These are phyloP conservation scores for Magallana nippona DNA, from an alignment of 2,888 invertebrate species.

Conservation along the genomic window DNA sequence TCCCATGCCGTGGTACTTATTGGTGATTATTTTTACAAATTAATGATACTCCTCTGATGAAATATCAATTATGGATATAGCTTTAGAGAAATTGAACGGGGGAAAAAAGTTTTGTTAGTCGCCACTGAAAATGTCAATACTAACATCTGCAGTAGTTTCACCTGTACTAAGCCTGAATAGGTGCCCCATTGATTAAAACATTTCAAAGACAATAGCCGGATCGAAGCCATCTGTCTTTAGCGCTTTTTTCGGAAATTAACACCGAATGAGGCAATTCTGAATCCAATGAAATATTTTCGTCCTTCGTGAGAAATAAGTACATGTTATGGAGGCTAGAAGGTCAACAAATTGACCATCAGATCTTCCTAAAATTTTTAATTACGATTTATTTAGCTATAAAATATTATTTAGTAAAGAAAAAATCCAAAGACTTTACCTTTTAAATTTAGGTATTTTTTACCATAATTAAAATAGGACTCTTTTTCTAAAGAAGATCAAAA, in stretches of 20 bases:
- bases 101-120: background rate
- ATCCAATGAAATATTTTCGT: background rate
- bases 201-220: constrained; percentile 23
- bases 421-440: no score
- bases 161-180: constrained; percentile 11
- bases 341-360: no score
- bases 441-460: no score
- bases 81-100: background rate
- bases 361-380: no score
- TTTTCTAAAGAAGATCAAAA: no score
- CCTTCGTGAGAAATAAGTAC: no score
- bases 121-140: constrained; percentile 16
- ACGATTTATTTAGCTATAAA: no score
- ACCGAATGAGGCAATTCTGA: background rate
- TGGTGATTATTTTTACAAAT: constrained; percentile 17
- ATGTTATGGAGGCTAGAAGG: no score
- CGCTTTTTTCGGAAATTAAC: constrained; percentile 3
- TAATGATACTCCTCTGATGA: constrained; percentile 26
- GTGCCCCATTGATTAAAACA: background rate
- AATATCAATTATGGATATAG: constrained; percentile 32
- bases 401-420: no score
- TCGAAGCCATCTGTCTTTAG: constrained; percentile 20
- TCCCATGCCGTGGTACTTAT: constrained; percentile 28
- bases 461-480: no score
- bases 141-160: constrained; percentile 28